Conservation (phyloP, 2,888 invertebrate species). For the Trypoxylon attenuatum region DNA sequence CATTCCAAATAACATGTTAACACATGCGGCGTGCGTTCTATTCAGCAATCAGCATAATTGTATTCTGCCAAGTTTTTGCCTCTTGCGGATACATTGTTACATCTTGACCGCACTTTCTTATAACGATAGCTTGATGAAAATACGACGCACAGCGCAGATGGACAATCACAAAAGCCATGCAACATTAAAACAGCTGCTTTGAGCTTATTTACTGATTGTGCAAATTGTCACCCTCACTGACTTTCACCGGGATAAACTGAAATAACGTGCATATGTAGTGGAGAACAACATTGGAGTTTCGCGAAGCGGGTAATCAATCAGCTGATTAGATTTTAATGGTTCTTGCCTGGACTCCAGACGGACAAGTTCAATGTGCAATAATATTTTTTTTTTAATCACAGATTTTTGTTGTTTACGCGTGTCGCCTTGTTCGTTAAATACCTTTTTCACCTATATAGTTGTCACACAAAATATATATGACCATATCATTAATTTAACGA, state of each 20-base stretch:
- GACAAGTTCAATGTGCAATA: slow-evolving; percentile 17
- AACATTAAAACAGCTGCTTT: slow-evolving; percentile 13
- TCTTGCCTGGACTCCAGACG: slow-evolving; percentile 33
- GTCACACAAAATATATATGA: slow-evolving; percentile 9
- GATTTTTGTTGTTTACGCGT: not conserved
- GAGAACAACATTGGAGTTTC: slow-evolving; percentile 4
- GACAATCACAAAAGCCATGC: slow-evolving; percentile 22
- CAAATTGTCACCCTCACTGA: slow-evolving; percentile 14
- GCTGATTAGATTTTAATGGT: slow-evolving; percentile 21
- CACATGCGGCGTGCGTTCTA: slow-evolving; percentile 7
- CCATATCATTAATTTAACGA: slow-evolving; percentile 23
- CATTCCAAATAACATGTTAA: slow-evolving; percentile 7
- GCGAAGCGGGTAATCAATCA: slow-evolving; percentile 20
- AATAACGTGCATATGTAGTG: slow-evolving; percentile 6
- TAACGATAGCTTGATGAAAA: not conserved
- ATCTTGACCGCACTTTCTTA: not conserved
- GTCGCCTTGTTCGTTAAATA: slow-evolving; percentile 6
- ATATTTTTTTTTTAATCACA: slow-evolving; percentile 6
- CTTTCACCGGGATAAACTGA: not conserved
- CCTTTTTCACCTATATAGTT: slow-evolving; percentile 14
- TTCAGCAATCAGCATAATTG: not conserved
- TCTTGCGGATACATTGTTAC: not conserved
- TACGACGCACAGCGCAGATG: not conserved
- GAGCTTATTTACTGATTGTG: slow-evolving; percentile 16
- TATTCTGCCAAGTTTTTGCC: not conserved